These are phyloP conservation scores for Tamandua tetradactyla DNA, from an alignment of 2,797 vertebrate species.

Conservation along the genomic window DNA sequence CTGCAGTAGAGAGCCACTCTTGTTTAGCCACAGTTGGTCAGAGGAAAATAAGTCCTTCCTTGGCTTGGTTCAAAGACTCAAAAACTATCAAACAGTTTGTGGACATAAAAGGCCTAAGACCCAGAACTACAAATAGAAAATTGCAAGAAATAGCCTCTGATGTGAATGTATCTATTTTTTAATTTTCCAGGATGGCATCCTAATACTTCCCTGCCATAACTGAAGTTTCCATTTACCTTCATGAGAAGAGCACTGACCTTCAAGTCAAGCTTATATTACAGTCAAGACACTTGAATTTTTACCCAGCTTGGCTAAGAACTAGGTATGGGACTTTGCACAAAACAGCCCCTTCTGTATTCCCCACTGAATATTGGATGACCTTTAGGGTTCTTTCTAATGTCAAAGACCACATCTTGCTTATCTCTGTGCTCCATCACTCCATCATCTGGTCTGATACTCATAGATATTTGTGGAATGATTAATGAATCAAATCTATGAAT, in stretches of 20 bases:
- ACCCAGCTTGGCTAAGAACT: neutral
- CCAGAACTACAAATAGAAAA: neutral
- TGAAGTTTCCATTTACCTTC: neutral
- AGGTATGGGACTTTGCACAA: neutral
- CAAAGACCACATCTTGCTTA: neutral
- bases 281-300: neutral
- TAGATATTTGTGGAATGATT: neutral
- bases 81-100: neutral
- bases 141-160: neutral
- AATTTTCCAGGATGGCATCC: conserved; percentile 12
- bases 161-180: neutral
- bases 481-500: neutral
- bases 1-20: neutral
- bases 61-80: neutral
- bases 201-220: neutral
- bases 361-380: neutral
- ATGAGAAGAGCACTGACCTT: neutral
- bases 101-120: neutral
- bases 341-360: neutral
- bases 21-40: neutral
- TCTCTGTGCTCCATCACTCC: neutral
- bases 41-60: neutral
- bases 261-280: neutral
- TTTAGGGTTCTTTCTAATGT: neutral
- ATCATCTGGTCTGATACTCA: neutral